phyloP scores from a whole-genome alignment of 2,797 vertebrate genomes.

The Amblyraja radiata region DNA sequence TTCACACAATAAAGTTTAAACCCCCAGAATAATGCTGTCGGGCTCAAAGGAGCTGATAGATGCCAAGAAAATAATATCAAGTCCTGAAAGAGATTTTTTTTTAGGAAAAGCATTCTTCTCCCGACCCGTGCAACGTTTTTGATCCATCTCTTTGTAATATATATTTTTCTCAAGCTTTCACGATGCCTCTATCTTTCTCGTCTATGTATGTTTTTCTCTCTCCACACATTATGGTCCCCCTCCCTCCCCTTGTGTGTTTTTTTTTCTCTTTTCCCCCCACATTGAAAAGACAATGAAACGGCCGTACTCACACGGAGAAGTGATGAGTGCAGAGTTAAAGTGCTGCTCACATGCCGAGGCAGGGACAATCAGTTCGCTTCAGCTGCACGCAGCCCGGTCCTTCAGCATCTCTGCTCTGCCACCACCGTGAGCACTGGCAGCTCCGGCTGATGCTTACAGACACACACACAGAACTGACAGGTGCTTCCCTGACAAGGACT shows the following conservation, averaged over 20 bases:
- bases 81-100: background rate
- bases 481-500: conserved; percentile 43
- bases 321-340: conserved; percentile 30
- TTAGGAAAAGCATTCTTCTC: background rate
- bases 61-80: background rate
- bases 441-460: conserved; percentile 43
- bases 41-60: background rate
- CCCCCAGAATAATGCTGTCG: background rate
- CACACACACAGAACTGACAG: conserved; percentile 48
- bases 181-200: background rate
- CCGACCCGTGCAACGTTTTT: background rate
- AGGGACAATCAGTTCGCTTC: conserved; percentile 35
- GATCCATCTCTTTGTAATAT: background rate
- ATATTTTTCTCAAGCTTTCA: too few relatives aligned
- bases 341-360: conserved; percentile 33
- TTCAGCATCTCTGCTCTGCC: conserved; percentile 34
- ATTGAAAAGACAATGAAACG: conserved; percentile 32
- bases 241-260: too few relatives aligned
- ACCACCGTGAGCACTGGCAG: conserved; percentile 36
- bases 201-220: background rate
- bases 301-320: conserved; percentile 26
- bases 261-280: background rate
- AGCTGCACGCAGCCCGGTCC: conserved; percentile 29
- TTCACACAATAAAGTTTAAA: background rate
- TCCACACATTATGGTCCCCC: background rate